phyloP scores from a whole-genome alignment of 2,113 vertebrate species.

The Tragelaphus strepsiceros region DNA sequence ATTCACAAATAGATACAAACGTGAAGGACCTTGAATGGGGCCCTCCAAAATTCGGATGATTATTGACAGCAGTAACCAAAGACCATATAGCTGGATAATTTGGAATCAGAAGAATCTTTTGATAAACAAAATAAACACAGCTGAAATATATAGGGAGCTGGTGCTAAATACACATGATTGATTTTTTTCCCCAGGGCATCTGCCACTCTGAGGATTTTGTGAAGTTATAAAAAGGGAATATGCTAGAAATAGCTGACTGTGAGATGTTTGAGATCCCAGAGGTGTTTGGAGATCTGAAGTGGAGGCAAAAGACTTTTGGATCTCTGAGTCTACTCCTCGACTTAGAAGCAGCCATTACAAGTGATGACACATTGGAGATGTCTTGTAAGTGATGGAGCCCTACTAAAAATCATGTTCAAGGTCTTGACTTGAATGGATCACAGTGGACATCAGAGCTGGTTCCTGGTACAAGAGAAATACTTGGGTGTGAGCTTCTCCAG shows the following conservation, averaged over 20 bases:
- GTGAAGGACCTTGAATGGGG: background rate
- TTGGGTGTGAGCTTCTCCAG: background rate
- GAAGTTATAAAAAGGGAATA: background rate
- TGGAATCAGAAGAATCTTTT: background rate
- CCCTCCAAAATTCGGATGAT: background rate
- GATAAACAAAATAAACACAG: background rate
- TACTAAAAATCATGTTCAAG: background rate
- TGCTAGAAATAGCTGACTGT: background rate
- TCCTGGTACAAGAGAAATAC: background rate
- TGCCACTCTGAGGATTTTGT: background rate
- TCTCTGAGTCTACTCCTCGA: background rate
- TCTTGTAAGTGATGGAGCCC: background rate
- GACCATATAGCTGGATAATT: background rate
- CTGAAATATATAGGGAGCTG: background rate
- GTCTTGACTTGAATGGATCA: background rate
- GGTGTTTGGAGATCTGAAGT: background rate
- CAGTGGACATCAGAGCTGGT: background rate
- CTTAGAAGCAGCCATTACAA: background rate
- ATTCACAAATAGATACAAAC: background rate
- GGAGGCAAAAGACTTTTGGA: background rate
- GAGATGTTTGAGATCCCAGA: background rate
- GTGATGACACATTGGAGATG: background rate
- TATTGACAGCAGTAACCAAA: background rate
- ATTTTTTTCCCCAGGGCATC: background rate
- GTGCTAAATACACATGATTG: background rate